phyloP scores from a whole-genome alignment of 2,113 vertebrate species.

The Pholis gunnellus region DNA sequence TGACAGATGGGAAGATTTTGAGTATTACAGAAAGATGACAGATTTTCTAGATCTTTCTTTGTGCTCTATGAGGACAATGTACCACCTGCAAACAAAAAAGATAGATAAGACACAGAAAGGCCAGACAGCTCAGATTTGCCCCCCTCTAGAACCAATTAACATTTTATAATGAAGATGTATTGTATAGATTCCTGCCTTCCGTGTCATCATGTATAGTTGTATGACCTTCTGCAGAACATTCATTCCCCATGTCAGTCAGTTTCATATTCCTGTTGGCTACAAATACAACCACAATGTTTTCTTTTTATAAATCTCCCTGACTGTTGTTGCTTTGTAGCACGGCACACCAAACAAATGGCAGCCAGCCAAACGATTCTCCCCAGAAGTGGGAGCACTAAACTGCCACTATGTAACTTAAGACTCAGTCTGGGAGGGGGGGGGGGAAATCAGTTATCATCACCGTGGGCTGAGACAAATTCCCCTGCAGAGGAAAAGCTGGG shows the following conservation, averaged over 20 bases:
- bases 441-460: slow-evolving; percentile 12
- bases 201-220: background rate
- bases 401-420: slow-evolving; percentile 37
- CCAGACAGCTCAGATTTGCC: background rate
- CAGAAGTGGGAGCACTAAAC: slow-evolving; percentile 39
- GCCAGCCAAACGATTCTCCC: slow-evolving; percentile 6
- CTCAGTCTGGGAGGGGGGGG: slow-evolving; percentile 7
- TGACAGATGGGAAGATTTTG: slow-evolving; percentile 9
- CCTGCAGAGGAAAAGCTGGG: slow-evolving; percentile 19
- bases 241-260: background rate
- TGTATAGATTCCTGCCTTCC: background rate
- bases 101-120: slow-evolving; percentile 1
- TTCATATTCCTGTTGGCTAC: background rate
- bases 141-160: slow-evolving; percentile 1
- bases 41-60: slow-evolving; percentile 25
- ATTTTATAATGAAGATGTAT: background rate
- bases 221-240: background rate
- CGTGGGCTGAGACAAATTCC: slow-evolving; percentile 30
- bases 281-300: slow-evolving; percentile 13
- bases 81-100: slow-evolving; percentile 20
- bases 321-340: slow-evolving; percentile 9
- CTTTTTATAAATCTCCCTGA: background rate
- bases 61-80: background rate
- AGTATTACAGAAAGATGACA: slow-evolving; percentile 4
- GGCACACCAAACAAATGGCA: slow-evolving; percentile 15